Evolutionary conservation across 2,888 invertebrate genomes (phyloP), one percentile per base, ranked within the genome.

Genomic region (Epirrhoe tristata): DNA sequence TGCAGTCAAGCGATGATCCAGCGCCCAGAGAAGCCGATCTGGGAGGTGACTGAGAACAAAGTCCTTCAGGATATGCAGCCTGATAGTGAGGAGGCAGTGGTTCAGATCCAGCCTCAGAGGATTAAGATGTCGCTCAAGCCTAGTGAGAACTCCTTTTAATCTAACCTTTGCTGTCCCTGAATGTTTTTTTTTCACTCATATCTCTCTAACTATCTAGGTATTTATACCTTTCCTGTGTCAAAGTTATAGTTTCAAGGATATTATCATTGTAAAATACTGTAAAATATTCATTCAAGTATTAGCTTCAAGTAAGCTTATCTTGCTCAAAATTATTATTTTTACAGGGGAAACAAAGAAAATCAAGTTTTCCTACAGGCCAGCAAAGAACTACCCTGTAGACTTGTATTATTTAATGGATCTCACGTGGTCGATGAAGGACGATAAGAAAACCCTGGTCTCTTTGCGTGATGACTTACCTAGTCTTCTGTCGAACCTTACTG

Each of bases 371-470:
- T 97, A 96, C 80, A 94, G 96, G 59, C 96, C 97, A 58, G 97
- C 98, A 8, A 95, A 96, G 84, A 97, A 98, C 85, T 98, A 98
- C 81, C 96, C 96, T 6, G 94, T 98, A 51, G 98, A 98, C 84
- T 91, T 98, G 51, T 98, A 98, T 88, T 98, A 97, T 80, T 91
- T 98, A 75, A 98, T 98, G 97, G 98, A 98, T 85, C 93, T 98
- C 65, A 98, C 98, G 1, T 96, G 96, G 93, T 97, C 98, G 1
- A 98, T 98, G 98, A 94, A 95, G 80, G 96, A 97, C 74, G 98
- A 98, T 85, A 96, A 97, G 81, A 94, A 96, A 68, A 97, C 97
- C 2, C 87, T 98, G 59, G 96, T 96, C 0, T 94, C 94, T 10
- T 81, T 96, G 58, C 95, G 96, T 17, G 94, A 93, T 46, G 94